These are phyloP conservation scores for Chymomyza costata DNA, from an alignment of 1,140 invertebrate genomes.

Conservation along the genomic window DNA sequence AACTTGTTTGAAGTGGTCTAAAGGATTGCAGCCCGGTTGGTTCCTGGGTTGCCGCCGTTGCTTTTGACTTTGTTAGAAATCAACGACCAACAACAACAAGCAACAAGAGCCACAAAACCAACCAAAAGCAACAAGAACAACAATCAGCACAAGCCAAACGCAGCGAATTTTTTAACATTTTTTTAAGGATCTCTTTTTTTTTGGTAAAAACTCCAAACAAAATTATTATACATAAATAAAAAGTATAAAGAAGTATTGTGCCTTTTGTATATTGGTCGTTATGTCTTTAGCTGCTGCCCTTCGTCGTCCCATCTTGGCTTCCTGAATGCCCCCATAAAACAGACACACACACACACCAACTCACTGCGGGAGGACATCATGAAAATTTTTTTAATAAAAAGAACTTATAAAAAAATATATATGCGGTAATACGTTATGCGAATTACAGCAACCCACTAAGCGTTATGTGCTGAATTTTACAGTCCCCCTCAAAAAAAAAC, in stretches of 20 bases:
- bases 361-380: no score
- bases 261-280: conserved; percentile 36
- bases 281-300: conserved; percentile 19
- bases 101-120: conserved; percentile 9
- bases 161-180: no score
- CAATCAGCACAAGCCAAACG: conserved; percentile 24
- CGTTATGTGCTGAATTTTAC: no score
- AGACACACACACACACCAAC: no score
- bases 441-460: conserved; percentile 1
- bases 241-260: no score
- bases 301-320: no score
- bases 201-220: no score
- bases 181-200: no score
- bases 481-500: no score
- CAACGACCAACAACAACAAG: conserved; percentile 5
- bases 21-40: neutral
- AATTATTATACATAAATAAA: no score
- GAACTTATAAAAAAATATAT: conserved; percentile 27
- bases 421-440: conserved; percentile 4
- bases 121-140: conserved; percentile 11
- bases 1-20: conserved; percentile 69
- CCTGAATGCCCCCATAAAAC: no score
- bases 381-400: conserved; percentile 24
- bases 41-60: neutral
- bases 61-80: conserved; percentile 15